Conservation (phyloP, 1,140 invertebrate genomes). For the Calliphora vicina region DNA sequence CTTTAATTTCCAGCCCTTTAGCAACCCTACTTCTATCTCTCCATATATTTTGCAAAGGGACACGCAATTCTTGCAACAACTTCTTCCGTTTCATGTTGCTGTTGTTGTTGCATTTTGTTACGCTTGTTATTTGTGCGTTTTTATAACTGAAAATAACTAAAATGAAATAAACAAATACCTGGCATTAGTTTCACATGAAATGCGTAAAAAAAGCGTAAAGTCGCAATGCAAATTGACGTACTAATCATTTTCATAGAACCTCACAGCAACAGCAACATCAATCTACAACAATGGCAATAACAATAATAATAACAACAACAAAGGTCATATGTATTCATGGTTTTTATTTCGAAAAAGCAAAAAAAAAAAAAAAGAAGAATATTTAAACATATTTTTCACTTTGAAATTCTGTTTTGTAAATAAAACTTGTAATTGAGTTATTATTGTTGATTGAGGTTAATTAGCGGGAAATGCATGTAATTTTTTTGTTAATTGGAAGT, state of each 20-base stretch:
- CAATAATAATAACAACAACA: not conserved
- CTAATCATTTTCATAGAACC: not conserved
- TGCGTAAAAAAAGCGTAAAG: slow-evolving; percentile 30
- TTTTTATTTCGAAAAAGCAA: not conserved
- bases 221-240: not conserved
- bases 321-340: not conserved
- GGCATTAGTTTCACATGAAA: slow-evolving; percentile 25
- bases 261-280: too few relatives aligned
- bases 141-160: not conserved
- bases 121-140: not conserved
- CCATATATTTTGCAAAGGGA: not conserved
- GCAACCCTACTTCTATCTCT: not conserved
- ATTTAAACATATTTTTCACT: not conserved
- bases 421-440: slow-evolving; percentile 12
- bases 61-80: not conserved
- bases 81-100: not conserved
- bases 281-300: not conserved
- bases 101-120: not conserved
- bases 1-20: not conserved
- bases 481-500: not conserved
- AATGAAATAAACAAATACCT: not conserved
- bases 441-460: slow-evolving; percentile 8
- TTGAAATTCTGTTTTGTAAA: not conserved
- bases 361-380: too few relatives aligned
- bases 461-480: not conserved